Evolutionary conservation across 1,140 invertebrate genomes (phyloP).

Genomic region (Eupeodes corollae): DNA sequence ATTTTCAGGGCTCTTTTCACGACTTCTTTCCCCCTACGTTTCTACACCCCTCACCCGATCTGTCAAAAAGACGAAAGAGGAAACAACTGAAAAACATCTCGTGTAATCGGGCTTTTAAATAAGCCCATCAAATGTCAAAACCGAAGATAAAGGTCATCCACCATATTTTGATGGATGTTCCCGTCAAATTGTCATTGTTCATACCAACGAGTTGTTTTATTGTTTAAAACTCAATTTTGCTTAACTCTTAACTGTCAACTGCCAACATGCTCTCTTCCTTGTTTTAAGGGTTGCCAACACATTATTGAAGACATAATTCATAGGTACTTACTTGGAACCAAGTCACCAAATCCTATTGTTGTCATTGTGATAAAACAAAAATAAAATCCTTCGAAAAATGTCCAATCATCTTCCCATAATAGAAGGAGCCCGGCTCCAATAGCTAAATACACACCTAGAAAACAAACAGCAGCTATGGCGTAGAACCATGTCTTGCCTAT

Average conservation of each 20-base stretch:
- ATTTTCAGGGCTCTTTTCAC: no score
- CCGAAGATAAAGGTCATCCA: no score
- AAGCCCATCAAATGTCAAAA: no score
- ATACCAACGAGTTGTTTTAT: no score
- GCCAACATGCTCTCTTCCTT: not conserved
- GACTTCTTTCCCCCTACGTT: no score
- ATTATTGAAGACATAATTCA: no score
- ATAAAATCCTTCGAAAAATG: conserved; percentile 86
- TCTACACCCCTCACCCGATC: no score
- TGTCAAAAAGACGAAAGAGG: no score
- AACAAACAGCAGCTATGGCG: conserved; percentile 56
- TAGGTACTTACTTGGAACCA: conserved; percentile 76
- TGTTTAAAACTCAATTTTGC: not conserved
- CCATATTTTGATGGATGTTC: no score
- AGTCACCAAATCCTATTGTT: conserved; percentile 85
- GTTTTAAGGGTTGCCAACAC: not conserved
- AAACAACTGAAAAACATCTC: no score
- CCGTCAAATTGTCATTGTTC: no score
- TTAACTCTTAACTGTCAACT: not conserved
- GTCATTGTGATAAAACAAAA: conserved; percentile 94
- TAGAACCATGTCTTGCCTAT: conserved; percentile 47
- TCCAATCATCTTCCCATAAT: conserved; percentile 77
- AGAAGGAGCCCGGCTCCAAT: conserved; percentile 61
- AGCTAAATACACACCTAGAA: conserved; percentile 66
- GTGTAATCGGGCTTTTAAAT: no score